A percentile compares a stretch with the other conserved stretches of the same genome.
Evolutionary conservation across 1,140 invertebrate species (phyloP).

Genomic region (Bicyclus anynana): DNA sequence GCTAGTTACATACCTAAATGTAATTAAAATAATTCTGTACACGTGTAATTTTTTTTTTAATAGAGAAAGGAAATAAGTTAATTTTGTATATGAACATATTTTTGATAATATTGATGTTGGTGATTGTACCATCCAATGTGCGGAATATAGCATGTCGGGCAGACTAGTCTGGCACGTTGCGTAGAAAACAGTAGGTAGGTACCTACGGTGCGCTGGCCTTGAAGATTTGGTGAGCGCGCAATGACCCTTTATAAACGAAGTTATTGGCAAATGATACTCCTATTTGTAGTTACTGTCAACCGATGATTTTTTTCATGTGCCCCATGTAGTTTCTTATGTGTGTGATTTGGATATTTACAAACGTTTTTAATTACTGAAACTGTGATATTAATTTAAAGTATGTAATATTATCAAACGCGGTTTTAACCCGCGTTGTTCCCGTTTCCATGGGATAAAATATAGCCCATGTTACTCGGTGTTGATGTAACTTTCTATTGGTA

Average conservation of each 20-base stretch:
- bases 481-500: too few relatives aligned
- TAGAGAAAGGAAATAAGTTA: too few relatives aligned
- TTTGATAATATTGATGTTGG: neutral
- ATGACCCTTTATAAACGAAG: constrained; percentile 42
- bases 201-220: constrained; percentile 33
- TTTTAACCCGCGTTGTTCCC: too few relatives aligned
- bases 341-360: neutral
- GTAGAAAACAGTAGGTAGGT: constrained; percentile 34
- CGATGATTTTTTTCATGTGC: constrained; percentile 13
- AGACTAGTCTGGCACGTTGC: constrained; percentile 33
- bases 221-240: constrained; percentile 38
- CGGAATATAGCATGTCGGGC: constrained; percentile 29
- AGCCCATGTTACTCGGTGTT: too few relatives aligned
- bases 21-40: too few relatives aligned
- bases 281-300: constrained; percentile 27
- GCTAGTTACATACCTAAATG: too few relatives aligned
- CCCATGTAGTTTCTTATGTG: neutral
- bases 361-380: too few relatives aligned
- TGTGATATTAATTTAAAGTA: too few relatives aligned
- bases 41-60: too few relatives aligned
- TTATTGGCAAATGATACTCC: constrained; percentile 30
- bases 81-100: neutral
- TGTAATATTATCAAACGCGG: too few relatives aligned
- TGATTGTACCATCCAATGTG: constrained; percentile 20
- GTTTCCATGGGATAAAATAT: too few relatives aligned